Evolutionary conservation across 23 tunicate genomes (phyloP).

Genomic region (Clavelina lepadiformis): DNA sequence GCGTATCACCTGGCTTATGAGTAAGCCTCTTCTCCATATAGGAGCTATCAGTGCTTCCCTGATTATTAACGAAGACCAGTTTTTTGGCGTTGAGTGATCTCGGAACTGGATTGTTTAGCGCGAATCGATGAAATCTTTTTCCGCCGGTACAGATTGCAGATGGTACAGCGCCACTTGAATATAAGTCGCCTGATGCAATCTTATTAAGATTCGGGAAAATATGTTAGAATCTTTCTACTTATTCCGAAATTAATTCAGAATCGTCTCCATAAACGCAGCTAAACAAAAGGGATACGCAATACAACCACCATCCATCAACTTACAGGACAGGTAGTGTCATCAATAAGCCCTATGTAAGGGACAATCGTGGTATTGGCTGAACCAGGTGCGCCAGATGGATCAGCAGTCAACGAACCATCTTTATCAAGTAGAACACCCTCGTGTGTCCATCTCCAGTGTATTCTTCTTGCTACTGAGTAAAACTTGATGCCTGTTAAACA

Average conservation of each 20-base stretch:
- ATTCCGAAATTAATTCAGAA: too few species aligned
- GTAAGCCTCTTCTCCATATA: constrained; percentile 68
- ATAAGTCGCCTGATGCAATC: background rate
- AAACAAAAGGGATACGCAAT: too few species aligned
- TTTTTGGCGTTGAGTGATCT: constrained; percentile 58
- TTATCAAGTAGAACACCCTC: constrained; percentile 66
- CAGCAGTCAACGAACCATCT: constrained; percentile 65
- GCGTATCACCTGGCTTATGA: constrained; percentile 57
- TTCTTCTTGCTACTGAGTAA: constrained; percentile 19
- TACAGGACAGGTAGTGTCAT: constrained; percentile 12
- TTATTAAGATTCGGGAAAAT: too few species aligned
- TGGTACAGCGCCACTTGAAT: constrained; percentile 8
- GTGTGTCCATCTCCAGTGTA: constrained; percentile 71
- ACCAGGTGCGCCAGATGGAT: constrained; percentile 1
- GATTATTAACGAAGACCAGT: constrained; percentile 24
- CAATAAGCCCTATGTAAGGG: constrained; percentile 15
- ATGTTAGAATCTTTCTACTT: too few species aligned
- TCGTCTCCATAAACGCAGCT: too few species aligned
- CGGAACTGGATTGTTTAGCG: constrained; percentile 58
- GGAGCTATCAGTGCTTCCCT: constrained; percentile 31
- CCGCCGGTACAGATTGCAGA: constrained; percentile 46
- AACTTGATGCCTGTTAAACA: too few species aligned
- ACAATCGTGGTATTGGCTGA: too few species aligned
- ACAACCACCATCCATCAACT: too few species aligned
- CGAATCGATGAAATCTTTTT: constrained; percentile 65